These are phyloP conservation scores for Aethes cnicana DNA, from an alignment of 2,888 invertebrate species.

Conservation along the genomic window DNA sequence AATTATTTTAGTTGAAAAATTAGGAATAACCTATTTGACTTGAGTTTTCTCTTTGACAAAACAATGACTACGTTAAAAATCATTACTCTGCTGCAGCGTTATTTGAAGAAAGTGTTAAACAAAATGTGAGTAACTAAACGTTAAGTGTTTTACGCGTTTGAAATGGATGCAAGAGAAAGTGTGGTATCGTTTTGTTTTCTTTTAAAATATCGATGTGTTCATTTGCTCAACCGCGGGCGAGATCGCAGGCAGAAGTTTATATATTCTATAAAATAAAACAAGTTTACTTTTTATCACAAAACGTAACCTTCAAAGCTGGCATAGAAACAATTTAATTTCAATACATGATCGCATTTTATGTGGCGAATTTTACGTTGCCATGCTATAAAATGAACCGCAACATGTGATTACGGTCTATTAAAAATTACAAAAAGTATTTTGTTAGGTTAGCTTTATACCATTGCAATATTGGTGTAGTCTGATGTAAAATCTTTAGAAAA, in stretches of 20 bases:
- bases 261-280: too few species aligned
- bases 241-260: too few species aligned
- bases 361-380: conserved; percentile 9
- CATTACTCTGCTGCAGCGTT: conserved; percentile 47
- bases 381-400: conserved; percentile 15
- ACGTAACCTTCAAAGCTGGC: too few species aligned
- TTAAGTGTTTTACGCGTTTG: conserved; percentile 2
- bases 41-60: conserved; percentile 1
- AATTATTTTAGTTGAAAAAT: conserved; percentile 8
- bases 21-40: conserved; percentile 24
- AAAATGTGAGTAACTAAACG: conserved; percentile 57
- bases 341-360: too few species aligned
- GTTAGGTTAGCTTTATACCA: too few species aligned
- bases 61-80: conserved; percentile 33
- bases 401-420: neutral
- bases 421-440: neutral
- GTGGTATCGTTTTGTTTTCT: neutral
- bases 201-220: too few species aligned
- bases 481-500: too few species aligned
- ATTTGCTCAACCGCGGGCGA: too few species aligned
- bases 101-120: conserved; percentile 54
- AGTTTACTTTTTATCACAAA: too few species aligned
- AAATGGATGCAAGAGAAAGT: conserved; percentile 11
- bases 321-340: neutral
- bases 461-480: too few species aligned